A percentile compares a stretch with the other conserved stretches of the same genome.
Evolutionary conservation across 2,797 vertebrate genomes (phyloP).

Genomic region (Halcyon chelicuti): DNA sequence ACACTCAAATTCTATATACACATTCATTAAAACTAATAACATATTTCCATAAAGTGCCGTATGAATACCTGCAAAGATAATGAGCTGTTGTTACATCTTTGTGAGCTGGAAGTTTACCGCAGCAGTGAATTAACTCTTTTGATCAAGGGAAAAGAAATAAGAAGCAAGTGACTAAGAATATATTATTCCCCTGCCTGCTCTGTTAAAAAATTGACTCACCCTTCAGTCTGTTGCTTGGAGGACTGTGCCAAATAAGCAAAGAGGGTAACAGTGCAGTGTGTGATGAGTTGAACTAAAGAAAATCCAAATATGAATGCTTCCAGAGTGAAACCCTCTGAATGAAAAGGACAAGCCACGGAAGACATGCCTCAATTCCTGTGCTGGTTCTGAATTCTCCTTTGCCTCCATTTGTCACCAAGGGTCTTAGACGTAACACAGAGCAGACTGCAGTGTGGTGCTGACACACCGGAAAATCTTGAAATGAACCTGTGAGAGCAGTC

Average conservation of each 20-base stretch:
- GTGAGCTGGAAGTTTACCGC: neutral
- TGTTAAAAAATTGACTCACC: neutral
- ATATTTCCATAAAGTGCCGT: neutral
- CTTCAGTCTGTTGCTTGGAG: neutral
- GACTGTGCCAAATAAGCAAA: neutral
- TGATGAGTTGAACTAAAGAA: neutral
- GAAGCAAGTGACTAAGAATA: neutral
- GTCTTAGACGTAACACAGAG: neutral
- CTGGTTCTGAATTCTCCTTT: neutral
- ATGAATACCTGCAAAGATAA: conserved; percentile 3
- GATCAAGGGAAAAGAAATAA: neutral
- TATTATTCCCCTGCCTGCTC: neutral
- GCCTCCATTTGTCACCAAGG: neutral
- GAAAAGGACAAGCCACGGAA: neutral
- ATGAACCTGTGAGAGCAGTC: neutral
- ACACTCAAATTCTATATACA: neutral
- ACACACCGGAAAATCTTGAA: neutral
- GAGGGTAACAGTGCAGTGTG: neutral
- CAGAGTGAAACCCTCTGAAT: neutral
- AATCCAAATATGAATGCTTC: neutral
- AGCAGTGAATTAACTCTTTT: neutral
- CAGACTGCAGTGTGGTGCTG: neutral
- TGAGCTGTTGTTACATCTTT: neutral
- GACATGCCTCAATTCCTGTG: neutral
- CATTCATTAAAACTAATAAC: neutral